These are phyloP conservation scores for Aphaenogaster rudis DNA, from an alignment of 1,140 invertebrate genomes.

Conservation along the genomic window DNA sequence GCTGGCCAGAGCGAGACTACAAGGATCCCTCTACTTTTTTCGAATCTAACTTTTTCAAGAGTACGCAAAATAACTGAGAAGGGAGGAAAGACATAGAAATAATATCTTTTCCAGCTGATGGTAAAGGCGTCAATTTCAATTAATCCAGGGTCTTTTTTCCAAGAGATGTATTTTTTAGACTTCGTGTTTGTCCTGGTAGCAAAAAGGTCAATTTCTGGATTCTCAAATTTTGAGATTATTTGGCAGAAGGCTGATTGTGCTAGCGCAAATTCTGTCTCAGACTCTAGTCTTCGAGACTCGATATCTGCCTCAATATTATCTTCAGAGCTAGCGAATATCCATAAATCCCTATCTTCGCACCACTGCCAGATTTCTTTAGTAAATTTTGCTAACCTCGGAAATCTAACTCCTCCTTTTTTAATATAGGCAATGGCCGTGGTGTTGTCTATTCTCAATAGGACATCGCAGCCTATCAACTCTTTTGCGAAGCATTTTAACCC, in stretches of 20 bases:
- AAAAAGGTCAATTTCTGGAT: neutral
- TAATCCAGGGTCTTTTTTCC: conserved; percentile 38
- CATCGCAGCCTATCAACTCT: neutral
- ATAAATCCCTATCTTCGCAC: conserved; percentile 32
- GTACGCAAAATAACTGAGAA: conserved; percentile 63
- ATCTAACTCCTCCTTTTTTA: conserved; percentile 55
- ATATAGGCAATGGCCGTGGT: conserved; percentile 43
- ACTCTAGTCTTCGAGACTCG: conserved; percentile 25
- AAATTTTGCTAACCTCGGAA: conserved; percentile 32
- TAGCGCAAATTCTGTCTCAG: conserved; percentile 43
- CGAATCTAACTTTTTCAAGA: conserved; percentile 65
- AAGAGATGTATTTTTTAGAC: too few relatives aligned
- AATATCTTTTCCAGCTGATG: conserved; percentile 30
- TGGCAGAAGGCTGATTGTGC: conserved; percentile 1
- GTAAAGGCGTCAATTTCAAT: conserved; percentile 56
- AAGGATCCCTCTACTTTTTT: conserved; percentile 65
- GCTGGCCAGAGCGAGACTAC: conserved; percentile 69
- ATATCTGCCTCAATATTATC: conserved; percentile 43
- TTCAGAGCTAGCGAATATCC: conserved; percentile 31
- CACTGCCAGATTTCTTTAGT: conserved; percentile 56
- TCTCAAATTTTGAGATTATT: conserved; percentile 26
- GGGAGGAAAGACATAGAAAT: conserved; percentile 76
- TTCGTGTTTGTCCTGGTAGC: too few relatives aligned
- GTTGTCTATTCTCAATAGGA: conserved; percentile 67
- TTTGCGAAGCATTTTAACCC: conserved; percentile 31